Evolutionary conservation across 2,888 invertebrate species (phyloP), one percentile per base, ranked within the genome.

Genomic region (Steinernema carpocapsae): DNA sequence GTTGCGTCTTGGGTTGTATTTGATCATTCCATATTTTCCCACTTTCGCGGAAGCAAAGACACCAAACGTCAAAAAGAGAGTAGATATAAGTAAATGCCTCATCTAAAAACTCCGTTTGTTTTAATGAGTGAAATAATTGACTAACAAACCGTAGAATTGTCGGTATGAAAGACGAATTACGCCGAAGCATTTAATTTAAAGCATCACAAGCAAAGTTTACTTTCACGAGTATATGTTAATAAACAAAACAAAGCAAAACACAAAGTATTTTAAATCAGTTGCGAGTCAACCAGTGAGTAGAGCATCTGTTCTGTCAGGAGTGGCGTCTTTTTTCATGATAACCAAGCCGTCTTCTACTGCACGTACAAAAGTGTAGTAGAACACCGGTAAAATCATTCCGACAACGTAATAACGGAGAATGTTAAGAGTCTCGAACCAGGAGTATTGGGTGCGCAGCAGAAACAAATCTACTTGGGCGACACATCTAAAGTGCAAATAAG

Each of bases 21-120:
- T 64, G 29, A 64, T 32, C 64, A 64, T 64, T 1, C 64, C 64
- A 32, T 64, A 64, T 32, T 37, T 64, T 7, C 56, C 56, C n/a
- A n/a, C 6, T 48, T 17, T 48, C 17, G n/a, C 48, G 4, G 37
- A 48, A 19, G 17, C 48, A 3, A 19, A 4, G 48, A 10, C 24
- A 22, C 19, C 22, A 3, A 24, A 12, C 6, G 3, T n/a, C 19
- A 52, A 10, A 10, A 6, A 10, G 37, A 37, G 10, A 10, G 10
- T 10, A 37, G 37, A 10, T 3, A 37, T 3, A 6, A 37, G 37
- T 37, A 37, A 10, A 10, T 37, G 37, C 37, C 10, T 37, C 37
- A 37, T 37, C 37, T 37, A 10, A 10, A 37, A 37, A 37, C 3
- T 3, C 37, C 37, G 37, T n/a, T n/a, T n/a, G n/a, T n/a, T n/a